Evolutionary conservation across 2,888 invertebrate species (phyloP), one percentile per base, ranked within the genome.

Genomic region (Tachina grossa): DNA sequence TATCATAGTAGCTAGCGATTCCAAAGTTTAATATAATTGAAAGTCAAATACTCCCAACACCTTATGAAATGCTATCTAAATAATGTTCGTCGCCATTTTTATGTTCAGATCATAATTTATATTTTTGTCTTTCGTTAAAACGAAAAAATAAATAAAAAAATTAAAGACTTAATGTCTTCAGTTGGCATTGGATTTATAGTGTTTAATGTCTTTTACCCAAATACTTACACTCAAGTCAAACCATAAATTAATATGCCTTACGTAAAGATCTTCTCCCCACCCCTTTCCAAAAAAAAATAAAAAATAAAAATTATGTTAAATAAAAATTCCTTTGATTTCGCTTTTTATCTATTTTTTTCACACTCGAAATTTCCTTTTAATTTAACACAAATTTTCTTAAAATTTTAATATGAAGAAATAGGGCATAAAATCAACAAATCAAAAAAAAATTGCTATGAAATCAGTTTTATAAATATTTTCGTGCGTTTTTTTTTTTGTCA

Each of bases 361-460:
- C 4, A 59, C 66, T 39, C 3, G 2, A 63, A 43, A 13, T 80
- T 66, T 66, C 14, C 57, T 57, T 13, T 57, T 72, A 65, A 80
- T 80, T 72, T 74, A 66, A 51, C 47, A 65, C 41, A 72, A 47
- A 47, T 47, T 57, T 68, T 57, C 10, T n/a, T 57, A 31, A 31
- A 31, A 31, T 31, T 31, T 31, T 31, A 6, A 0, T 31, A 31
- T 1, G 9, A 22, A n/a, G 11, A 43, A 68, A 49, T 57, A 10
- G 57, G 22, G 2, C 19, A 57, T 22, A 65, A 47, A 55, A 65
- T 79, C 63, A 66, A 51, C 43, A 59, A 31, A 19, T 43, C n/a
- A 14, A 41, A 75, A 39, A 49, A 82, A 65, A 77, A 77, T 47
- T 77, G 71, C 77, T 59, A 14, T 16, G 16, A 45, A 49, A 68